Evolutionary conservation across 1,140 invertebrate species (phyloP).

Genomic region (Nasonia vitripennis): DNA sequence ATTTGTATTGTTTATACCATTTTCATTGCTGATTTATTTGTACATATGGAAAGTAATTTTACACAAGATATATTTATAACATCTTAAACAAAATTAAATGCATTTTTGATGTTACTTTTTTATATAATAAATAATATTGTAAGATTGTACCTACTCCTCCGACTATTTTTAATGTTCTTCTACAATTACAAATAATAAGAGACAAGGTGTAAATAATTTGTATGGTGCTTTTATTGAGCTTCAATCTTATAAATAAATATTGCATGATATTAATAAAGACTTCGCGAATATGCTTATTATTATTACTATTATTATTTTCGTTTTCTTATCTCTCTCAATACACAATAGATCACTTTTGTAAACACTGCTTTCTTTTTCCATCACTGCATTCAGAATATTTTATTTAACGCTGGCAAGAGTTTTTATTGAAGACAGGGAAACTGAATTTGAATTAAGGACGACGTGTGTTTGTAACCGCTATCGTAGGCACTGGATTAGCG

Average conservation of each 20-base stretch:
- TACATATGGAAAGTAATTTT: constrained; percentile 41
- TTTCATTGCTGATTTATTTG: constrained; percentile 23
- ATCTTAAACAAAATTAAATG: constrained; percentile 10
- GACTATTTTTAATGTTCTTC: not conserved
- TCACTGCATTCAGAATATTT: constrained; percentile 30
- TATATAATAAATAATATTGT: not conserved
- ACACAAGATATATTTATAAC: constrained; percentile 32
- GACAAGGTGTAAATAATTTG: constrained; percentile 35
- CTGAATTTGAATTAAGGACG: constrained; percentile 10
- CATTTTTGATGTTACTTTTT: constrained; percentile 20
- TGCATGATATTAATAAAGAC: constrained; percentile 43
- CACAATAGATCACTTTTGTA: constrained; percentile 30
- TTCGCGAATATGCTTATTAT: constrained; percentile 24
- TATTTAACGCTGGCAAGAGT: constrained; percentile 44
- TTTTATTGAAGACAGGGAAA: not conserved
- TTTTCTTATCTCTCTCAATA: constrained; percentile 22
- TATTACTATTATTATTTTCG: constrained; percentile 4
- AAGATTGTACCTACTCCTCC: not conserved
- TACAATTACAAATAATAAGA: constrained; percentile 3
- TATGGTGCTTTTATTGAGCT: constrained; percentile 47
- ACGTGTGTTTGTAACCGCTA: constrained; percentile 24
- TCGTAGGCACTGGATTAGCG: constrained; percentile 49
- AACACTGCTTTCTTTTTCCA: not conserved
- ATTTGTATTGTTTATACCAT: constrained; percentile 40
- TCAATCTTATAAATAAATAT: constrained; percentile 48